A percentile compares a stretch with the other conserved stretches of the same genome.
These are phyloP conservation scores for Puntigrus tetrazona DNA, from an alignment of 2,113 vertebrate genomes.

Conservation along the genomic window DNA sequence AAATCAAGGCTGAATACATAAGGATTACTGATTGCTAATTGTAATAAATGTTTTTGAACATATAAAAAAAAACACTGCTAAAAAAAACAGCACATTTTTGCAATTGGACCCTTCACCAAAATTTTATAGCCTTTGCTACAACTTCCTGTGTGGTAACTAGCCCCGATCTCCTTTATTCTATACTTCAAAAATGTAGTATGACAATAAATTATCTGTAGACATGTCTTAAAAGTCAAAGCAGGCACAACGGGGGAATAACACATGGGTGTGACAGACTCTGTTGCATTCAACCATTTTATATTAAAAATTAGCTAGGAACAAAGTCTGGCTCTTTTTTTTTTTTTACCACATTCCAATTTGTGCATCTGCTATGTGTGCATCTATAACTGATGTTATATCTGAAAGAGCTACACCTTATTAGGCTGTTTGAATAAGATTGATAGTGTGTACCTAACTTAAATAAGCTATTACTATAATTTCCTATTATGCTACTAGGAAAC, in stretches of 20 bases:
- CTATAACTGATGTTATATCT: background rate
- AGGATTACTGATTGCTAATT: background rate
- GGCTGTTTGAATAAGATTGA: background rate
- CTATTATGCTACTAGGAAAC: background rate
- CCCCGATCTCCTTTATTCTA: background rate
- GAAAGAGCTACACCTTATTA: conserved; percentile 25
- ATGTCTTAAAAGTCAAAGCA: conserved; percentile 16
- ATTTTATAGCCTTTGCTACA: background rate
- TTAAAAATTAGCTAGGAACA: background rate
- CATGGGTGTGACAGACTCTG: background rate
- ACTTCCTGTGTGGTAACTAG: background rate
- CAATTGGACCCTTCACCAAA: background rate
- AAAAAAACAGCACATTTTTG: background rate
- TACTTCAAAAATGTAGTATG: background rate
- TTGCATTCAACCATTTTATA: conserved; percentile 26
- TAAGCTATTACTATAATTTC: background rate
- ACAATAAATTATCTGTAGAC: background rate
- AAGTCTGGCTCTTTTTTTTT: conserved; percentile 1
- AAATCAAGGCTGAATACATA: background rate
- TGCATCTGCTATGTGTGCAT: background rate
- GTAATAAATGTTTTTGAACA: background rate
- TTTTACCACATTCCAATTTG: background rate
- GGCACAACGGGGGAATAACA: background rate
- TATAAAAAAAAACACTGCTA: background rate
- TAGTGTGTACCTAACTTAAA: background rate